Conservation (phyloP, 2,797 vertebrate species). For the Cuculus canorus region DNA sequence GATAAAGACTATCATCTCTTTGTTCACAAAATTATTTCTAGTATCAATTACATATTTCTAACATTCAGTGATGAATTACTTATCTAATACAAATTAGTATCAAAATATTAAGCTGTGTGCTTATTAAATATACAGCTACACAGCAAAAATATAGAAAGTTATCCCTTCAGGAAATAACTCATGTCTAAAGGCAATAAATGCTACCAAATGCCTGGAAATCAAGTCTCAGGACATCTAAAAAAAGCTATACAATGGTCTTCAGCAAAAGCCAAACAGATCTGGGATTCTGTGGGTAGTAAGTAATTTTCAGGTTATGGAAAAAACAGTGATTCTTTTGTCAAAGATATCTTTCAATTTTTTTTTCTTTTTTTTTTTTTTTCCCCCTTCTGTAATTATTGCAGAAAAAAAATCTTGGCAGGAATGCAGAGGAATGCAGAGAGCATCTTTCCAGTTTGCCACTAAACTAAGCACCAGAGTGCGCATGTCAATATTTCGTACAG, state of each 20-base stretch:
- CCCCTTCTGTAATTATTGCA: background rate
- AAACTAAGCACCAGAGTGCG: background rate
- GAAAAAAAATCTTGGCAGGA: background rate
- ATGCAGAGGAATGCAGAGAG: background rate
- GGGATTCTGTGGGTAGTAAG: background rate
- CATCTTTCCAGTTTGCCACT: background rate
- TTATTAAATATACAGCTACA: background rate
- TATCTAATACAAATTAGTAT: background rate
- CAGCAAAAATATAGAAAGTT: background rate
- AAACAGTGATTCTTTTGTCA: background rate
- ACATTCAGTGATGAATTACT: background rate
- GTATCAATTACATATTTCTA: background rate
- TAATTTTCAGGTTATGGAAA: background rate
- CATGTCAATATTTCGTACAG: background rate
- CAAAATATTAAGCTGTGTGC: background rate
- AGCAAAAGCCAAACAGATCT: background rate
- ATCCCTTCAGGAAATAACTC: background rate
- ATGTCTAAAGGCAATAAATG: background rate
- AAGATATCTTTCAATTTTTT: background rate
- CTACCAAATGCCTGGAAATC: background rate
- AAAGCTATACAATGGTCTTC: background rate
- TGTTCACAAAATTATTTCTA: background rate
- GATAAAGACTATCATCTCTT: background rate
- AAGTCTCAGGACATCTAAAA: background rate
- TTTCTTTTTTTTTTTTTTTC: rapidly evolving